Evolutionary conservation across 2,113 vertebrate species (phyloP), one percentile per base, ranked within the genome.

Genomic region (Prunella fulvescens): DNA sequence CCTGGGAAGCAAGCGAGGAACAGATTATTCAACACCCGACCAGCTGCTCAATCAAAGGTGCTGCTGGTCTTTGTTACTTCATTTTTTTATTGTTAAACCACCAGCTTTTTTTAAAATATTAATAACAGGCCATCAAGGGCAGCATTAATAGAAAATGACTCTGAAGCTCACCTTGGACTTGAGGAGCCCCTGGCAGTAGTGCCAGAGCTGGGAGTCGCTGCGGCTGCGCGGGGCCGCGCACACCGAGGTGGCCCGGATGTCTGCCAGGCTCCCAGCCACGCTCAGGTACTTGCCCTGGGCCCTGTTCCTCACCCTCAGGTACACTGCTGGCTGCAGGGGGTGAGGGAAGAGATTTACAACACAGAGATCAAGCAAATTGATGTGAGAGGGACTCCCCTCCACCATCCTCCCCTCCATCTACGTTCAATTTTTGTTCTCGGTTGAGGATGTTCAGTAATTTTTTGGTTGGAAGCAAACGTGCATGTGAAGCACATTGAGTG

Each of bases 181-280:
- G 89, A 99, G 83, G 48, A 99, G 98, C 9, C 98, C 98, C 5
- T 14, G 85, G 28, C 94, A 97, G 95, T 98, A 99, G 94, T 97
- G 86, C 98, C 98, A 99, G 92, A 98, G 88, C 96, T 99, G 98
- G 10, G 97, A 97, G 28, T 90, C 69, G 84, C 94, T 97, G 37
- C 96, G 93, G 2, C 60, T 95, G 54, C 91, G 96, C 0, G 98
- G 96, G 64, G 96, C 94, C 1, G 96, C 81, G 5, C 94, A 98
- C 81, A 98, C 97, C 6, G 97, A 98, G 5, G 97, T 87, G 0
- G 97, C 97, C 79, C 97, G 96, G 3, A 95, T 44, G n/a, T 98
- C 96, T 5, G 96, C 90, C 1, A 90, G 66, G 35, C 96, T 96
- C 20, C 95, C 97, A 17, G 96, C 95, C 12, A 97, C 97, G 1